Base-by-base conservation (phyloP, 2,113 vertebrate genomes). In the Trematocara marginatum region DNA sequence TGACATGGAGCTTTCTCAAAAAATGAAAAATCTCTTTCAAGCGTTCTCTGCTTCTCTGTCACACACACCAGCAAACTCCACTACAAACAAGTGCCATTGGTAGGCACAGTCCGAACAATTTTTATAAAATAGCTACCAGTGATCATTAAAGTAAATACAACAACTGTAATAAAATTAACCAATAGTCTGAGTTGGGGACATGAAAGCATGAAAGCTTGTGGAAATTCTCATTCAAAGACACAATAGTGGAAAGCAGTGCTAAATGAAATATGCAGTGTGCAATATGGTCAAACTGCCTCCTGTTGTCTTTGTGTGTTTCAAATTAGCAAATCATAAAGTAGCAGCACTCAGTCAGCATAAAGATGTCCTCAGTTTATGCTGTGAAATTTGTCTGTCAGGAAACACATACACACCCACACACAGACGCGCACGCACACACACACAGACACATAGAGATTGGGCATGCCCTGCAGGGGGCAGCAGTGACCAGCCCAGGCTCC, bases 391-490 rank as follows among this genome's bases (percentile, higher is more conserved):
- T 80, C 79, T 80, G 47, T 86, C 38, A 89, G 76, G 20, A 81
- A n/a, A 88, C 81, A 71, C 29, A 85, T 83, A 71, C 34, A 35
- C 35, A 34, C 78, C 80, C 54, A 35, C 35, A 26, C 80, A 87
- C 34, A 29, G 16, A n/a, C 78, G 54, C n/a, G 16, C 26, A 5
- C 80, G 76, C 54, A 9, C 34, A 15, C 82, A 29, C 26, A 88
- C 78, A 71, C 49, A 83, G 76, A 80, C 42, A 84, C 71, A 87
- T 49, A 35, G n/a, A 34, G 31, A 16, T 42, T 57, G 29, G 78
- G 29, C 45, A 84, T 78, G 85, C 83, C 95, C 96, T 96, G 94
- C 90, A 94, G 96, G 93, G 95, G 96, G 96, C 95, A 96, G 95
- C 92, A 96, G 92, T 89, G 90, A 91, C 94, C 94, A 95, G 86